Evolutionary conservation across 2,797 vertebrate species (phyloP).

Genomic region (Leontopithecus rosalia): DNA sequence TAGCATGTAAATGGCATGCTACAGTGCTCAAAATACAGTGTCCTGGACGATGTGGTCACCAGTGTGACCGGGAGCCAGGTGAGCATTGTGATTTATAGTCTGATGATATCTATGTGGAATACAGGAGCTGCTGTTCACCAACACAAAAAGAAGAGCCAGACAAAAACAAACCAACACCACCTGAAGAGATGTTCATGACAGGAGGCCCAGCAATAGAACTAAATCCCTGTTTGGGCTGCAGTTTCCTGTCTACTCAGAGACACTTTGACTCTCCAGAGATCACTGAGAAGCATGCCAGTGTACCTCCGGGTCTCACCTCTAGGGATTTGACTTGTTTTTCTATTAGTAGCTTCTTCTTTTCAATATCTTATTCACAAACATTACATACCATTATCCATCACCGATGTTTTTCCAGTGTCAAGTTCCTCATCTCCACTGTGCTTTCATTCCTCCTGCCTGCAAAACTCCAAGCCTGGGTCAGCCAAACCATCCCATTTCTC

Average conservation of each 20-base stretch:
- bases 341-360: neutral
- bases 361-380: neutral
- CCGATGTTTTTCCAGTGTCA: neutral
- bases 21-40: neutral
- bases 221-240: neutral
- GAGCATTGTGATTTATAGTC: neutral
- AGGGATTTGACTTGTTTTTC: neutral
- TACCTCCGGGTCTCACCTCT: neutral
- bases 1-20: neutral
- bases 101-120: neutral
- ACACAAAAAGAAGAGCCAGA: neutral
- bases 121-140: neutral
- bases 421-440: neutral
- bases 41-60: no score
- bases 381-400: neutral
- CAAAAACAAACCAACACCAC: neutral
- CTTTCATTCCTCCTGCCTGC: neutral
- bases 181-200: neutral
- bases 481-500: neutral
- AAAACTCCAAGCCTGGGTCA: neutral
- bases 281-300: neutral
- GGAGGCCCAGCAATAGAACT: accelerated
- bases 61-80: neutral
- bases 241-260: neutral
- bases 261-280: neutral